Conservation (phyloP, 2,888 invertebrate genomes). For the Dryocosmus kuriphilus region DNA sequence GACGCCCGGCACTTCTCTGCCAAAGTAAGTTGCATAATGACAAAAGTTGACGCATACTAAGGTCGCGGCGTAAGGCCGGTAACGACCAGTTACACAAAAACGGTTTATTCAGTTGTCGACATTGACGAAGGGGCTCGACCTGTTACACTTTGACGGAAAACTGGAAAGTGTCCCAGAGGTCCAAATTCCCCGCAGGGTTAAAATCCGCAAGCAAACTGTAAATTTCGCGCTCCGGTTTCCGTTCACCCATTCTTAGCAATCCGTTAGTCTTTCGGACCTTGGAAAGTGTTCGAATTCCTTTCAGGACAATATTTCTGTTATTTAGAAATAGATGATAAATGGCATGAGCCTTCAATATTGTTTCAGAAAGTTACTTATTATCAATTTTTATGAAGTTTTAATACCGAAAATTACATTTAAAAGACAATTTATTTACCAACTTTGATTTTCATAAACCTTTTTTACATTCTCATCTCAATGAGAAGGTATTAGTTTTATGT, state of each 20-base stretch:
- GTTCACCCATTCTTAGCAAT: not conserved
- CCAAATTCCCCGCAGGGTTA: conserved; percentile 14
- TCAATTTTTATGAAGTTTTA: not conserved
- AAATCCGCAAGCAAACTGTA: conserved; percentile 28
- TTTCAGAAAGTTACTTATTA: not conserved
- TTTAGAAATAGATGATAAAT: not conserved
- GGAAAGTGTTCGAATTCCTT: not conserved
- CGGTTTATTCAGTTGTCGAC: conserved; percentile 27
- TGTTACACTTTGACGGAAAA: conserved; percentile 30
- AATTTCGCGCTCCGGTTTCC: conserved; percentile 22
- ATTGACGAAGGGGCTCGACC: conserved; percentile 23
- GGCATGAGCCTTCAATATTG: not conserved
- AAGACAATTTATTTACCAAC: not conserved
- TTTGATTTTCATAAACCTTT: not conserved
- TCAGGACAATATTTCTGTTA: not conserved
- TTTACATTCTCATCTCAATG: no score
- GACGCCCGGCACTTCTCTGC: conserved; percentile 7
- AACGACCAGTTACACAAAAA: conserved; percentile 49
- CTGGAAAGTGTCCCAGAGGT: conserved; percentile 25
- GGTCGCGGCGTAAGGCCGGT: conserved; percentile 53
- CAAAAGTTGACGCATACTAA: conserved; percentile 38
- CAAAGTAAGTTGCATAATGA: conserved; percentile 20
- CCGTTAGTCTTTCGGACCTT: conserved; percentile 6
- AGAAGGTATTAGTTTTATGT: no score
- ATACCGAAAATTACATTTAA: not conserved